A percentile compares a stretch with the other conserved stretches of the same genome.
Evolutionary conservation across 1,140 invertebrate species (phyloP).

Genomic region (Antheraea pernyi): DNA sequence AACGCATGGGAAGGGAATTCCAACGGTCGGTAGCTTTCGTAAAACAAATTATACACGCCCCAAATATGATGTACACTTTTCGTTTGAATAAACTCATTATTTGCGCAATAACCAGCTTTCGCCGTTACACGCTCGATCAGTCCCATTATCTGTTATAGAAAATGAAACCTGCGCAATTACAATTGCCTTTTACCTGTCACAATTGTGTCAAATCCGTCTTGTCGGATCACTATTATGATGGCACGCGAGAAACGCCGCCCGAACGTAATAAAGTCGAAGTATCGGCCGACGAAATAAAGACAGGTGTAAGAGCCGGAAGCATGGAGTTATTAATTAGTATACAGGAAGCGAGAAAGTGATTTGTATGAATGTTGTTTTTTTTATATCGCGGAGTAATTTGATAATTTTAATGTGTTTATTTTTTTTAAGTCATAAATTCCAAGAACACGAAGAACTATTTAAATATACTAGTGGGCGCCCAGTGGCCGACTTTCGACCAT

Average conservation of each 20-base stretch:
- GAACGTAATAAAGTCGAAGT: background rate
- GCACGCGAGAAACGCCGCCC: background rate
- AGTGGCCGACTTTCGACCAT: too few species aligned
- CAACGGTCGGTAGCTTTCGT: conserved; percentile 3
- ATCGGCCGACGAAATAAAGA: background rate
- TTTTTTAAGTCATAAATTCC: too few species aligned
- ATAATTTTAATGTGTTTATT: too few species aligned
- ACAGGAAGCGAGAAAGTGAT: background rate
- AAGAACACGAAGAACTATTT: too few species aligned
- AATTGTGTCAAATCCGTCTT: conserved; percentile 1
- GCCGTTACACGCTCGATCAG: conserved; percentile 5
- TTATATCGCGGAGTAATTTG: too few species aligned
- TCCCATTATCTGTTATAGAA: conserved; percentile 7
- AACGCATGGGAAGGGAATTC: background rate
- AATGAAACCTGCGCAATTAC: background rate
- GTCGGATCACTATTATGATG: background rate
- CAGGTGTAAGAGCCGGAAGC: background rate
- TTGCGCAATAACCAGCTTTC: conserved; percentile 8
- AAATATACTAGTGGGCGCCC: too few species aligned
- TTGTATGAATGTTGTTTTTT: background rate
- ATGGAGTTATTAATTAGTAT: background rate
- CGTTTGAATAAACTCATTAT: conserved; percentile 12
- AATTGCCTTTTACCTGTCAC: background rate
- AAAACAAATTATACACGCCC: conserved; percentile 7
- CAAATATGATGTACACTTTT: conserved; percentile 12